phyloP scores from a whole-genome alignment of 37 sponge, comb jelly and placozoan genomes.

The Axinella damicornis region DNA sequence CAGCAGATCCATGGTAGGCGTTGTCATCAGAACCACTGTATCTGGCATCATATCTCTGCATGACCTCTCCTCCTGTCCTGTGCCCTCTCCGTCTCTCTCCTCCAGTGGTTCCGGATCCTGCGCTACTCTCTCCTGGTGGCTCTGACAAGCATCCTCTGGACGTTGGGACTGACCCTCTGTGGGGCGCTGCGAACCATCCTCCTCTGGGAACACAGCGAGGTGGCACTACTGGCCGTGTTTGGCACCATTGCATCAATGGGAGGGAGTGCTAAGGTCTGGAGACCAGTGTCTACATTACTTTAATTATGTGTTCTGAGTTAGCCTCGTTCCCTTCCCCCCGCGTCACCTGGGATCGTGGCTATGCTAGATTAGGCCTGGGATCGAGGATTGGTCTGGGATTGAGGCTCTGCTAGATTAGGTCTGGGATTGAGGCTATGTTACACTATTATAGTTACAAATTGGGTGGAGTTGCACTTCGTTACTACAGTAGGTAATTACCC shows the following conservation, averaged over 20 bases:
- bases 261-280: conserved; percentile 53
- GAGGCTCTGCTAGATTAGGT: no score
- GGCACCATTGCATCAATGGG: conserved; percentile 52
- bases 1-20: conserved; percentile 40
- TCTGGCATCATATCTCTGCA: neutral
- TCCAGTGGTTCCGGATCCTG: conserved; percentile 70
- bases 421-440: neutral
- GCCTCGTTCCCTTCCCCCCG: no score
- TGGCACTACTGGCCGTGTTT: conserved; percentile 79
- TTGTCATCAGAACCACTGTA: neutral
- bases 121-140: conserved; percentile 66
- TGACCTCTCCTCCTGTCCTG: neutral
- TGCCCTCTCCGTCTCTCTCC: neutral
- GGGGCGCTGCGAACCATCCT: conserved; percentile 85
- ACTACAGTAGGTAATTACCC: no score
- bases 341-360: no score
- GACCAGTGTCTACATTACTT: no score
- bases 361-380: no score
- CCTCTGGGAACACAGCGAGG: conserved; percentile 88
- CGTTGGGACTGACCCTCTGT: conserved; percentile 78
- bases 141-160: conserved; percentile 70
- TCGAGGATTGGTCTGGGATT: no score
- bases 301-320: no score
- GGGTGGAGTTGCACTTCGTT: no score
- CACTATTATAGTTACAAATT: no score